Evolutionary conservation across 2,113 vertebrate genomes (phyloP).

Genomic region (Tetrax tetrax): DNA sequence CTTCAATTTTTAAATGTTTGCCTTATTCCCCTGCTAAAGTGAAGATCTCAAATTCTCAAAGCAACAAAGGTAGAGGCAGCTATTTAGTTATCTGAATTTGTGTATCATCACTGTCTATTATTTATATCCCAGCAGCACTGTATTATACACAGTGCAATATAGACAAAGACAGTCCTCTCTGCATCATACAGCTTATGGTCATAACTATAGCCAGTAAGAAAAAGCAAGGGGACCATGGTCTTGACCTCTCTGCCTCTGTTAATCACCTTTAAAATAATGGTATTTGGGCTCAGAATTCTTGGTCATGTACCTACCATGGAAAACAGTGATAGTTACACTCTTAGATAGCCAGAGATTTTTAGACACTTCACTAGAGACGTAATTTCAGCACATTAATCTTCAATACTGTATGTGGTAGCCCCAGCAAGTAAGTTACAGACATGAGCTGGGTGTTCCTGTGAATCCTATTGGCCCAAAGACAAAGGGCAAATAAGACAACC

Average conservation of each 20-base stretch:
- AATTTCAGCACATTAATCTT: background rate
- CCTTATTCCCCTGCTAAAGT: background rate
- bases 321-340: background rate
- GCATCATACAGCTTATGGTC: background rate
- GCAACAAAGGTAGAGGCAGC: background rate
- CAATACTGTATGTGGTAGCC: background rate
- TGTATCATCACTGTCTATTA: background rate
- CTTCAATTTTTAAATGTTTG: background rate
- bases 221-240: background rate
- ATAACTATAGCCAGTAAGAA: background rate
- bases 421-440: background rate
- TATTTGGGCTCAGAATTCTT: background rate
- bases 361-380: background rate
- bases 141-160: background rate
- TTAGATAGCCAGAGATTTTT: background rate
- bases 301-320: background rate
- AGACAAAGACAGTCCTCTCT: background rate
- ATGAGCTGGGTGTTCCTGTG: fast-evolving
- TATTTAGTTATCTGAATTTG: slow-evolving; percentile 9
- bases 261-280: background rate
- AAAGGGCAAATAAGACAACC: background rate
- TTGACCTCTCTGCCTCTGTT: background rate
- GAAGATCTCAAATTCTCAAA: background rate
- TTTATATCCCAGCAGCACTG: background rate
- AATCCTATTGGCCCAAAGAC: background rate